Percentiles rank a stretch among this genome's conserved stretches.
phyloP scores from a whole-genome alignment of 1,140 invertebrate species.

The Limonius californicus region DNA sequence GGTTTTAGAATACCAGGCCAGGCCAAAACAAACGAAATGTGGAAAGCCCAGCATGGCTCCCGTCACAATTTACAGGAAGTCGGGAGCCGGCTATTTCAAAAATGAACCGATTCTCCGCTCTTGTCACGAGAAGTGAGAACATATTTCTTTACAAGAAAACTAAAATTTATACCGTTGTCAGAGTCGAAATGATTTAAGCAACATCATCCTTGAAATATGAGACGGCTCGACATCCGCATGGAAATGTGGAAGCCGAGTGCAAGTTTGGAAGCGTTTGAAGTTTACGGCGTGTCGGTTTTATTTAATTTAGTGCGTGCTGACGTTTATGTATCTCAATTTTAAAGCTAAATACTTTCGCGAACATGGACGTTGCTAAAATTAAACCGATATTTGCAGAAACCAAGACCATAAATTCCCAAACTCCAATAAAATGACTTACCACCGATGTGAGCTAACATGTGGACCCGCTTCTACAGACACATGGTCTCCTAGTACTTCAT shows the following conservation, averaged over 20 bases:
- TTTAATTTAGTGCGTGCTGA: neutral
- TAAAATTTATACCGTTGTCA: neutral
- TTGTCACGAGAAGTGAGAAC: neutral
- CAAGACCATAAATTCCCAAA: no score
- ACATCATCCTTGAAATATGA: neutral
- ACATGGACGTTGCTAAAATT: no score
- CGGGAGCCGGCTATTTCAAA: no score
- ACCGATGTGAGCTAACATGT: no score
- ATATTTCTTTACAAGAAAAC: neutral
- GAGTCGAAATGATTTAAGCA: neutral
- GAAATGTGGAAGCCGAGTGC: neutral
- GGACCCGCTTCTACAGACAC: no score
- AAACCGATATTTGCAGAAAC: no score
- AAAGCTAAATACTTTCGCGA: neutral
- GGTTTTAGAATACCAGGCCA: no score
- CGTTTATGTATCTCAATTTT: neutral
- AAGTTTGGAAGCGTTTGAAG: neutral
- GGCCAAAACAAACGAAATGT: no score
- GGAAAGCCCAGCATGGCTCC: no score
- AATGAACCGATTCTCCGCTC: neutral
- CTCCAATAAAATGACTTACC: no score
- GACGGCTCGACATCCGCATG: neutral
- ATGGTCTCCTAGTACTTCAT: no score
- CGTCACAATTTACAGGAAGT: no score
- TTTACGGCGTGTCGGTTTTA: neutral